These are phyloP conservation scores for Paraplagusia blochii DNA, from an alignment of 2,113 vertebrate genomes.

Conservation along the genomic window DNA sequence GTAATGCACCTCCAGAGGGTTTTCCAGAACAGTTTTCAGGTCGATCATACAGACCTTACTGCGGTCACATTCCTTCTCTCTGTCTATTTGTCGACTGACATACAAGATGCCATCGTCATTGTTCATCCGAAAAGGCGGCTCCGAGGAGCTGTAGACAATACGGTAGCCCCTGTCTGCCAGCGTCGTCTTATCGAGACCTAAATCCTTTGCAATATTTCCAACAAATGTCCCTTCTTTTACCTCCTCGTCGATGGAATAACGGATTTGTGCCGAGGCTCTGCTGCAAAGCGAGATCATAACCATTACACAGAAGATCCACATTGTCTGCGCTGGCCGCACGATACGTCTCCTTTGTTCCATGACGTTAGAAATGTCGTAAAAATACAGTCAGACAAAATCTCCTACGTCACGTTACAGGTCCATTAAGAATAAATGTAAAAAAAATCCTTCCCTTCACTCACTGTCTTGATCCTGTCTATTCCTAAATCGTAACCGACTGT, in stretches of 20 bases:
- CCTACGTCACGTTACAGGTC: too few species aligned
- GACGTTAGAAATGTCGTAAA: not conserved
- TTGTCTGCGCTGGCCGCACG: not conserved
- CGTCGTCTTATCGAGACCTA: slow-evolving; percentile 56
- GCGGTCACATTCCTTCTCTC: slow-evolving; percentile 63
- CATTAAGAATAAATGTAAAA: too few species aligned
- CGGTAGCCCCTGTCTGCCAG: slow-evolving; percentile 57
- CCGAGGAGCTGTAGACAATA: slow-evolving; percentile 50
- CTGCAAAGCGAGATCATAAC: slow-evolving; percentile 35
- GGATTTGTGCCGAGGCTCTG: slow-evolving; percentile 54
- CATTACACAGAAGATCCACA: slow-evolving; percentile 1
- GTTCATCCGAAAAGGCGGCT: slow-evolving; percentile 63
- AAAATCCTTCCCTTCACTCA: too few species aligned
- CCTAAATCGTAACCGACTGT: too few species aligned
- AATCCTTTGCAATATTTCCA: slow-evolving; percentile 73
- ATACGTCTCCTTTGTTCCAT: slow-evolving; percentile 64
- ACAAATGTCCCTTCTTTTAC: slow-evolving; percentile 56
- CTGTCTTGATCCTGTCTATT: too few species aligned
- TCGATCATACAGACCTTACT: slow-evolving; percentile 56
- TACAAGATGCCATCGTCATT: slow-evolving; percentile 60
- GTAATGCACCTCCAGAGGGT: slow-evolving; percentile 69
- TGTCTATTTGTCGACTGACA: slow-evolving; percentile 60
- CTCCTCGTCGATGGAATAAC: slow-evolving; percentile 68
- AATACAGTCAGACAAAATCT: not conserved
- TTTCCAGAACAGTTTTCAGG: slow-evolving; percentile 69